These are phyloP conservation scores for Aplochiton taeniatus DNA, from an alignment of 2,797 vertebrate species.

Conservation along the genomic window DNA sequence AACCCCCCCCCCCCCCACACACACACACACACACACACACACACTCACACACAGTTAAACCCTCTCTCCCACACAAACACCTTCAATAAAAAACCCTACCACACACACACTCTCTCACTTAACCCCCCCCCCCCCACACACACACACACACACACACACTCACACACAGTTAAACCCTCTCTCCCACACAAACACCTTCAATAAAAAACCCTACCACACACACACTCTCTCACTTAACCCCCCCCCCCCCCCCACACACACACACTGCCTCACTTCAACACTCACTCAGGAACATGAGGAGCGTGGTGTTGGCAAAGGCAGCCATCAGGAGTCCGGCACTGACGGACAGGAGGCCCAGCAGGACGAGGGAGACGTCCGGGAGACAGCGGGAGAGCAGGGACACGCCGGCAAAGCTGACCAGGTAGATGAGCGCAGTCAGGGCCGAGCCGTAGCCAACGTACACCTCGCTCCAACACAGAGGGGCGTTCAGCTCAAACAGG, in stretches of 20 bases:
- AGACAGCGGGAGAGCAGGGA: slow-evolving; percentile 76
- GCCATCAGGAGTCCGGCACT: slow-evolving; percentile 71
- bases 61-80: slow-evolving; percentile 1
- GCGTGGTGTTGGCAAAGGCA: slow-evolving; percentile 79
- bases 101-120: background rate
- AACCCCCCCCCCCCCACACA: background rate
- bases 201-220: too few relatives aligned
- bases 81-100: too few relatives aligned
- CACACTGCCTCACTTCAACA: slow-evolving; percentile 12
- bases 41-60: background rate
- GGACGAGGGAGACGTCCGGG: slow-evolving; percentile 74
- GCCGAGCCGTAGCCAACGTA: slow-evolving; percentile 82
- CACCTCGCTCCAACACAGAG: slow-evolving; percentile 84
- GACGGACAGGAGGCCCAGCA: slow-evolving; percentile 79
- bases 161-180: background rate
- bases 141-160: background rate
- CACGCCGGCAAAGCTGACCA: slow-evolving; percentile 81
- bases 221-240: background rate
- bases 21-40: slow-evolving; percentile 1
- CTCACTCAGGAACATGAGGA: slow-evolving; percentile 85
- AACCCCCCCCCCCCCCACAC: background rate
- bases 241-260: slow-evolving; percentile 8
- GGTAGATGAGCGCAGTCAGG: slow-evolving; percentile 68
- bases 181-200: slow-evolving; percentile 5
- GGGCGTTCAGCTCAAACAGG: slow-evolving; percentile 80